phyloP scores from a whole-genome alignment of 2,113 vertebrate genomes.

The Python bivittatus region DNA sequence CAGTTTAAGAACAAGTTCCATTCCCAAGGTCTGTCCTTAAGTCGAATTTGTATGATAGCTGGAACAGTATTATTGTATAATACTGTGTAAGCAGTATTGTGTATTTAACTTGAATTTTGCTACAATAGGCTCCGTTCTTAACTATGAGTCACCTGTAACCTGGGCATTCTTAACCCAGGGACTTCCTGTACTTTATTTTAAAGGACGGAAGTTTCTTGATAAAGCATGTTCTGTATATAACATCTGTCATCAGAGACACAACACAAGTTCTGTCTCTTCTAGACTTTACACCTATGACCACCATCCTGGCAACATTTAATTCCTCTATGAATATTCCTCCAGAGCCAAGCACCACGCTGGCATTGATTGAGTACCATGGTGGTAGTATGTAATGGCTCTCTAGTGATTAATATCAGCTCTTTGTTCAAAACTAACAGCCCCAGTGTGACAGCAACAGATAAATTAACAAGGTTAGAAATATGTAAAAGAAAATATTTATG shows the following conservation, averaged over 20 bases:
- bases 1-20: too few relatives aligned
- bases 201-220: neutral
- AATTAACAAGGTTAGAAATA: conserved; percentile 78
- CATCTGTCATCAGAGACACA: neutral
- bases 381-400: conserved; percentile 73
- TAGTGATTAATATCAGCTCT: conserved; percentile 76
- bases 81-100: too few relatives aligned
- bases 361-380: conserved; percentile 75
- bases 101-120: too few relatives aligned
- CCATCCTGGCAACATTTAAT: conserved; percentile 64
- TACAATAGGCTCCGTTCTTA: too few relatives aligned
- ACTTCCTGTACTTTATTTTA: neutral
- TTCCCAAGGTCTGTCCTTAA: too few relatives aligned
- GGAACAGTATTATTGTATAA: too few relatives aligned
- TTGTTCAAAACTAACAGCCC: conserved; percentile 75
- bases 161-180: too few relatives aligned
- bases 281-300: conserved; percentile 62
- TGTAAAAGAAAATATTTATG: conserved; percentile 74
- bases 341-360: conserved; percentile 56
- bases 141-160: too few relatives aligned
- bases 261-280: conserved; percentile 35
- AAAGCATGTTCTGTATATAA: accelerated
- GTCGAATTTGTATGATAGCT: too few relatives aligned
- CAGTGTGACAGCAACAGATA: conserved; percentile 75
- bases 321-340: conserved; percentile 65